Base-by-base conservation (phyloP, 92 coral and sea anemone species). In the Montipora capitata region DNA sequence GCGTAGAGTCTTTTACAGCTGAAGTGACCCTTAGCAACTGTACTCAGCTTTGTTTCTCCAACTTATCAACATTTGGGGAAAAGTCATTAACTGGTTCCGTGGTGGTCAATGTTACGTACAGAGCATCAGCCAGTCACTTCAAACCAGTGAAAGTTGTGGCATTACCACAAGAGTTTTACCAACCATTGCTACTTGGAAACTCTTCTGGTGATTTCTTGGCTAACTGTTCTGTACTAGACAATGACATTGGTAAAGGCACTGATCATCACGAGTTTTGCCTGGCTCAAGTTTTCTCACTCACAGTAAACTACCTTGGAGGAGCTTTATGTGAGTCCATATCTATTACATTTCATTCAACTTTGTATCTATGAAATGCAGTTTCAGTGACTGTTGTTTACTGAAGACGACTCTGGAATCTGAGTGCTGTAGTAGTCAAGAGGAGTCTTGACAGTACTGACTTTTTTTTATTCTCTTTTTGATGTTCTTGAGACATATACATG, bases 141-240 rank as follows among this genome's bases (percentile, higher is more conserved):
- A 38, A 67, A 27, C 89, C 91, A 16, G 41, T 89, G 43, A 75
- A 88, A 5, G 87, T 90, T 10, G 92, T 90, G 14, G 94, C 93
- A 8, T 65, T 95, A 40, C 98, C 98, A 39, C 81, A 64, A 57
- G 98, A 95, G 86, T 95, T 95, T 63, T 91, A 91, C 65, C 81
- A 95, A 17, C 94, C 96, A 20, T 8, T 40, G 7, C 58, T 89
- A 40, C 92, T 95, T 9, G 86, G 76, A 20, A 92, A 93, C 51
- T 42, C 84, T 12, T 71, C 91, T 6, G 71, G 67, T 3, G 90
- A 76, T 49, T 95, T 93, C 80, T 88, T 93, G 72, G 89, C 92
- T 0, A 95, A 95, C 83, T 95, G 98, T 77, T 93, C 96, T 76
- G 92, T 93, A 17, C 16, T 83, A 16, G 74, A 78, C n/a, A 93